Percentiles rank a stretch among this genome's conserved stretches.
phyloP scores from a whole-genome alignment of 2,797 vertebrate genomes.

The Onychomys leucogaster region DNA sequence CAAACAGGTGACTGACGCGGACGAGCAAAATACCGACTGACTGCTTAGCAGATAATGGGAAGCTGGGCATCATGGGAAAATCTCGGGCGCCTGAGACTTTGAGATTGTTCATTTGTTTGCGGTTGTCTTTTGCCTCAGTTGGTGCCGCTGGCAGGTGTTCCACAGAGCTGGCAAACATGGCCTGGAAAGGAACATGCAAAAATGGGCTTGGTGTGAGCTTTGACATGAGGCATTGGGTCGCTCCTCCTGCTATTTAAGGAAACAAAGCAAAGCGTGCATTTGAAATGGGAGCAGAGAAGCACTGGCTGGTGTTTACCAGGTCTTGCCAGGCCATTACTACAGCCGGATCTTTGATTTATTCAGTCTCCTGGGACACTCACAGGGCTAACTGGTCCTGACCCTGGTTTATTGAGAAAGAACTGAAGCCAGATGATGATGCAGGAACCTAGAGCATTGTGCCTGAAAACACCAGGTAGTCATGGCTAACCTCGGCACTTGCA shows the following conservation, averaged over 20 bases:
- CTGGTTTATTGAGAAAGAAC: accelerated
- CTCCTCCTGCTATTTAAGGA: not conserved
- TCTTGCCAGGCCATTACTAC: not conserved
- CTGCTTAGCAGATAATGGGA: not conserved
- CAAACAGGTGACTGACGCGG: not conserved
- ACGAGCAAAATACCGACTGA: accelerated
- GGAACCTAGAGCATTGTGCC: not conserved
- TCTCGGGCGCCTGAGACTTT: accelerated
- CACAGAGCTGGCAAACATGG: accelerated
- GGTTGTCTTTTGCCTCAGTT: not conserved
- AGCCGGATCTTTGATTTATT: not conserved
- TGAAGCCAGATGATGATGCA: accelerated
- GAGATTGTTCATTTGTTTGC: not conserved
- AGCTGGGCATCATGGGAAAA: not conserved
- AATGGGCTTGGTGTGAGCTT: not conserved
- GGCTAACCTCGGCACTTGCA: not conserved
- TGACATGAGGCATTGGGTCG: no score
- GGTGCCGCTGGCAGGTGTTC: not conserved
- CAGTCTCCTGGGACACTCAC: not conserved
- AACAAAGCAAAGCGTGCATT: not conserved
- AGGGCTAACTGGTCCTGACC: not conserved
- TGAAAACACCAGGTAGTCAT: not conserved
- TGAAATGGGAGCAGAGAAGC: not conserved
- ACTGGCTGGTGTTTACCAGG: no score
- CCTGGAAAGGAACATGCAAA: not conserved